Base-by-base conservation (phyloP, 1,140 invertebrate genomes). In the Papilio polyxenes region DNA sequence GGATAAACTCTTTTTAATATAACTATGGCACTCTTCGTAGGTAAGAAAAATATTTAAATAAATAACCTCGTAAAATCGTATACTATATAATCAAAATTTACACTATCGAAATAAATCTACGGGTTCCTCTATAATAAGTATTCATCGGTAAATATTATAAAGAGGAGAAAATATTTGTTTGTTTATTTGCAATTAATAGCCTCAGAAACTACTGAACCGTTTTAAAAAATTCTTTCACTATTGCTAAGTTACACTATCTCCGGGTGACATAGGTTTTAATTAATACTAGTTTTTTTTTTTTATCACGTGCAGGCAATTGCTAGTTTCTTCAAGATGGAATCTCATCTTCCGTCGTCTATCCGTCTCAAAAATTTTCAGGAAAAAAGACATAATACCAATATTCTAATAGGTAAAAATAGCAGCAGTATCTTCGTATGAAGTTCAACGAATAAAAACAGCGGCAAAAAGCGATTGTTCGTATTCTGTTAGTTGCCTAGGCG, bases 391-490 rank as follows among this genome's bases (percentile, higher is more conserved):
- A 23, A 65, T 13, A 9, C 23, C 23, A 31, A n/a, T 31, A 65
- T 3, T 10, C 20, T 31, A 65, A 65, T 65, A 65, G 9, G 62
- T 65, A 31, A 20, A 65, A 65, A 23, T 23, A 65, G 62, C 31
- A 31, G 5, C 10, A 51, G 31, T 40, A 40, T 59, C 51, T 77
- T 56, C 76, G 23, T 53, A 56, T 40, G 37, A 37, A 56, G 76
- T 44, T n/a, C 20, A 49, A 3, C 0, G n/a, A 49, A 78, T 23
- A 78, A 78, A 78, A 78, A 78, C 76, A 37, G 53, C 23, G 15
- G 51, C 77, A 79, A 79, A 79, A 79, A 79, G 17, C 77, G 44
- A 48, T 79, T 65, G 59, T 62, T 44, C 59, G 59, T 40, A 65
- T 56, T 20, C 77, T 62, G 65, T 49, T 51, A 44, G 59, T 20